phyloP scores from a whole-genome alignment of 2,113 vertebrate species.

The Argyrosomus japonicus region DNA sequence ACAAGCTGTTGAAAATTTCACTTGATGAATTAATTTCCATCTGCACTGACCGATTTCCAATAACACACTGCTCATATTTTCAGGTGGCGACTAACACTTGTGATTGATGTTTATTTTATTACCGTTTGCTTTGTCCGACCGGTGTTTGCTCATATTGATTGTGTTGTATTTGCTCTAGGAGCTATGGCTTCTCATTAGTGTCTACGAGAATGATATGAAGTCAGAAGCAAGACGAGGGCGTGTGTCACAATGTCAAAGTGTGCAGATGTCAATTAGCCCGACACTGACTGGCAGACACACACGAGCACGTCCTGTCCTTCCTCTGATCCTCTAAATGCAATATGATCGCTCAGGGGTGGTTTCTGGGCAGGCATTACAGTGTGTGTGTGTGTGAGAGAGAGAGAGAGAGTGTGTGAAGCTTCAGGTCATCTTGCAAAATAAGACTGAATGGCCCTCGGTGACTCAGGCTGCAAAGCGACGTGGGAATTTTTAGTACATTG shows the following conservation, averaged over 20 bases:
- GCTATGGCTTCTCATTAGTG: background rate
- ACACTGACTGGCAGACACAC: slow-evolving; percentile 2
- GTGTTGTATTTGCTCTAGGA: slow-evolving; percentile 18
- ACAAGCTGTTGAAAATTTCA: background rate
- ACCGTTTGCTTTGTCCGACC: background rate
- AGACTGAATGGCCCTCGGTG: slow-evolving; percentile 24
- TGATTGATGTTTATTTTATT: background rate
- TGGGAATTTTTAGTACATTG: slow-evolving; percentile 20
- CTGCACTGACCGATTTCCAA: background rate
- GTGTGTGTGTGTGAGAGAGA: background rate
- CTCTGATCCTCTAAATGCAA: slow-evolving; percentile 30
- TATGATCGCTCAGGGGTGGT: slow-evolving; percentile 29
- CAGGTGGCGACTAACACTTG: background rate
- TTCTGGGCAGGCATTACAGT: slow-evolving; percentile 34
- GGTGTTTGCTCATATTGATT: slow-evolving; percentile 9
- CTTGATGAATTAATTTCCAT: background rate
- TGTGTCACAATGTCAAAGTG: slow-evolving; percentile 3
- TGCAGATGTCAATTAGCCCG: slow-evolving; percentile 19
- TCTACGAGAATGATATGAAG: background rate
- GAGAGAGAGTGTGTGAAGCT: background rate
- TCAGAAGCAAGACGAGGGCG: background rate
- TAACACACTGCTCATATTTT: background rate
- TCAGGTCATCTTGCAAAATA: slow-evolving; percentile 45
- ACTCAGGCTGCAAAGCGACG: slow-evolving; percentile 19
- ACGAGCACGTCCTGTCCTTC: slow-evolving; percentile 25